These are phyloP conservation scores for Psilanteris sp. DNA, from an alignment of 1,140 invertebrate species.

Conservation along the genomic window DNA sequence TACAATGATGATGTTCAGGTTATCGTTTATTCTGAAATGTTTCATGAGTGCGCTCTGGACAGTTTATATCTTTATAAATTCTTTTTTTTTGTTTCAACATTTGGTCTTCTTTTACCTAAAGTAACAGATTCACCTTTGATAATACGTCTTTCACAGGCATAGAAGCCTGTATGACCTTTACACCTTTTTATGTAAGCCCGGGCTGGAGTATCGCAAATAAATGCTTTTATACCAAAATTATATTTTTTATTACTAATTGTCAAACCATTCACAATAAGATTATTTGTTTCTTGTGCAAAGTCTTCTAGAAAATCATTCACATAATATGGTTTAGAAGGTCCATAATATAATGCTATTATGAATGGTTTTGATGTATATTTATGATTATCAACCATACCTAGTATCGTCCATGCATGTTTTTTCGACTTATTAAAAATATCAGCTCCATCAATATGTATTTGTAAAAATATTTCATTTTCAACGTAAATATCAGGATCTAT, in stretches of 20 bases:
- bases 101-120: too few relatives aligned
- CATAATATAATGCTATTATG: slow-evolving; percentile 11
- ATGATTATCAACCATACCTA: slow-evolving; percentile 3
- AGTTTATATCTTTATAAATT: slow-evolving; percentile 25
- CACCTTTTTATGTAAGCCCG: too few relatives aligned
- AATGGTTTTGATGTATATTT: slow-evolving; percentile 8
- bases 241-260: background rate
- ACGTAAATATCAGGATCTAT: slow-evolving; percentile 2
- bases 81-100: slow-evolving; percentile 2
- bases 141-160: too few relatives aligned
- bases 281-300: slow-evolving; percentile 10
- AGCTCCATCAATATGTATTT: slow-evolving; percentile 5
- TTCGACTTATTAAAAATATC: background rate
- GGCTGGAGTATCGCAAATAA: slow-evolving; percentile 16
- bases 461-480: slow-evolving; percentile 5
- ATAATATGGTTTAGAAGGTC: slow-evolving; percentile 1
- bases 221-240: slow-evolving; percentile 23
- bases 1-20: background rate
- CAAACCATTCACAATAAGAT: slow-evolving; percentile 7
- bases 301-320: slow-evolving; percentile 5
- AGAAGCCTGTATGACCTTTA: too few relatives aligned
- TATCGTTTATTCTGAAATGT: slow-evolving; percentile 12
- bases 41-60: slow-evolving; percentile 12
- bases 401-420: slow-evolving; percentile 8
- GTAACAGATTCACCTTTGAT: too few relatives aligned